These are phyloP conservation scores for Creontiades dilutus DNA, from an alignment of 2,888 invertebrate genomes.

Conservation along the genomic window DNA sequence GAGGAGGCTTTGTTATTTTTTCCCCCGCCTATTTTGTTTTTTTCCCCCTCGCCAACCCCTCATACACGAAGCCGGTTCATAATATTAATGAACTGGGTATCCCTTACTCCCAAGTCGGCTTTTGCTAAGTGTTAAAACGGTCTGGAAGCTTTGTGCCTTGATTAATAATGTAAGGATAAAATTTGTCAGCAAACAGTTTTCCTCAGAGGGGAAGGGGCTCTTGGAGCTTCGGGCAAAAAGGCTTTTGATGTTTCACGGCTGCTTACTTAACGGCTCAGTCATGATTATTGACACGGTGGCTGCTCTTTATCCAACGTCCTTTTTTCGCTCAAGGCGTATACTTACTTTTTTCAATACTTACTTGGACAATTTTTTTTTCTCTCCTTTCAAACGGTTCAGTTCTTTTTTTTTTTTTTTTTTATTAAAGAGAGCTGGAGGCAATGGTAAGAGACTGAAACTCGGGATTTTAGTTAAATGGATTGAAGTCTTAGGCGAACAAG, in stretches of 20 bases:
- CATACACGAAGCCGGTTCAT: neutral
- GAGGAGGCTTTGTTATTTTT: conserved; percentile 36
- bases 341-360: conserved; percentile 3
- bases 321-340: conserved; percentile 20
- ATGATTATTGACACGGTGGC: conserved; percentile 69
- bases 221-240: conserved; percentile 10
- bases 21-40: conserved; percentile 2
- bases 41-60: neutral
- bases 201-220: conserved; percentile 15
- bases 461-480: conserved; percentile 58
- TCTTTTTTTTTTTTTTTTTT: neutral
- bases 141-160: conserved; percentile 54
- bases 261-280: conserved; percentile 70
- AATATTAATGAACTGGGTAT: conserved; percentile 56
- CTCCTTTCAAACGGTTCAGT: conserved; percentile 9
- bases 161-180: conserved; percentile 69
- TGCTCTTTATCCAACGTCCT: conserved; percentile 19
- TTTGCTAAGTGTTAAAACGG: conserved; percentile 57
- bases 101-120: conserved; percentile 39
- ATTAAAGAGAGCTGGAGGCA: neutral
- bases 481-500: conserved; percentile 44
- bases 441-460: conserved; percentile 7
- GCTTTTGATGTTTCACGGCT: conserved; percentile 67
- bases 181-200: conserved; percentile 70
- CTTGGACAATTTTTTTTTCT: conserved; percentile 44